Base-by-base conservation (phyloP, 2,888 invertebrate genomes). In the Netelia melanura region DNA sequence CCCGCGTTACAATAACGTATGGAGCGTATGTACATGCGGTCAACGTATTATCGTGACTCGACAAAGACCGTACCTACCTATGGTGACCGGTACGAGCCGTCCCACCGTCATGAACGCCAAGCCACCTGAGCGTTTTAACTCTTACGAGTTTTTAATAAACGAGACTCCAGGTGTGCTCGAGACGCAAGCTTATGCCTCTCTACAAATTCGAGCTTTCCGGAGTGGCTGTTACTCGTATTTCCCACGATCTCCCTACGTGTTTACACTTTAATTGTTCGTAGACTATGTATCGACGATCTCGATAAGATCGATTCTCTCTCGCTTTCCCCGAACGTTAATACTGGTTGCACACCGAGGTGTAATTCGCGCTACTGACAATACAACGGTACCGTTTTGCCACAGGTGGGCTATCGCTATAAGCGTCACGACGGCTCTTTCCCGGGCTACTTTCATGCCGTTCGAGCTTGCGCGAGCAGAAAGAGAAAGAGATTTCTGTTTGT, bases 291-390 rank as follows among this genome's bases (percentile, higher is more conserved):
- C 30, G 38, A 58, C 52, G 61, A 81, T 54, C 75, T 56, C 56
- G 81, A 81, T 81, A 81, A 68, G 21, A 81, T 81, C 81, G 81
- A 62, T 75, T 70, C 75, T 75, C 75, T 75, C 81, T 70, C 81
- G 74, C 81, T 81, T 81, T 81, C 75, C 61, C 81, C 70, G 68
- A 81, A 68, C 75, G 68, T 38, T 38, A 38, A 70, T 75, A 75
- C 52, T 61, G 62, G 68, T 68, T 21, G 21, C 21, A 54, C 75
- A 52, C 61, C 52, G n/a, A 23, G 25, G 43, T 43, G 64, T 14
- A 48, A 48, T 48, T 10, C 48, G 38, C 14, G 11, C 48, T 48
- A 48, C 14, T 3, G 48, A 11, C 43, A 56, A 52, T 64, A 30
- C 48, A 30, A 58, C 56, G 17, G 56, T 21, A 62, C 30, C 23